Conservation (phyloP, 2,113 vertebrate genomes). For the Sapajus apella region DNA sequence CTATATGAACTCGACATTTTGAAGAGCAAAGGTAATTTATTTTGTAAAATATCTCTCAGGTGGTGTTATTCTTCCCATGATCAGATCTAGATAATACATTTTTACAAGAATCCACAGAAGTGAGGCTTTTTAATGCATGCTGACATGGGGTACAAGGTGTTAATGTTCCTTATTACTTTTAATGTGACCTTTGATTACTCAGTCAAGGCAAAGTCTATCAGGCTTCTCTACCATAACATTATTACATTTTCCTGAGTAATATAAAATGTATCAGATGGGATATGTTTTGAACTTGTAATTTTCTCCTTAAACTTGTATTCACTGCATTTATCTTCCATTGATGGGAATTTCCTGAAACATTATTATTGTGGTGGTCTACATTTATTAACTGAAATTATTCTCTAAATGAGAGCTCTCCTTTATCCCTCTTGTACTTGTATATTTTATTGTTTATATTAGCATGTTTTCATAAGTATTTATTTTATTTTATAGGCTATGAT, state of each 20-base stretch:
- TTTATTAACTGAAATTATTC: not conserved
- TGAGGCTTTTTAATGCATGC: not conserved
- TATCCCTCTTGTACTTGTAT: not conserved
- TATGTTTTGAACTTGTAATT: not conserved
- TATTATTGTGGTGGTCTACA: not conserved
- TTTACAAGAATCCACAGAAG: not conserved
- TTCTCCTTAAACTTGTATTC: not conserved
- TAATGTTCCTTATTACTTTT: not conserved
- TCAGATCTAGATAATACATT: not conserved
- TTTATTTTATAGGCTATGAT: not conserved
- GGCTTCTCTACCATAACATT: not conserved
- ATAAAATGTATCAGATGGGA: not conserved
- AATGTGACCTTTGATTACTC: not conserved
- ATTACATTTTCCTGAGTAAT: not conserved
- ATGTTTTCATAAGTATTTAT: not conserved
- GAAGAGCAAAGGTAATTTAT: not conserved
- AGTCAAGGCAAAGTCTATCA: not conserved
- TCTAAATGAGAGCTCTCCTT: not conserved
- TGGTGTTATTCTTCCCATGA: not conserved
- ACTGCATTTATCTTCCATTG: not conserved
- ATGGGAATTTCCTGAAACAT: not conserved
- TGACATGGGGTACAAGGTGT: not conserved
- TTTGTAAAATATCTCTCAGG: not conserved
- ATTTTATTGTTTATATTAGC: not conserved
- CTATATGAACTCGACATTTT: not conserved